A percentile compares a stretch with the other conserved stretches of the same genome.
Evolutionary conservation across 2,113 vertebrate genomes (phyloP).

Genomic region (Calidris pugnax): DNA sequence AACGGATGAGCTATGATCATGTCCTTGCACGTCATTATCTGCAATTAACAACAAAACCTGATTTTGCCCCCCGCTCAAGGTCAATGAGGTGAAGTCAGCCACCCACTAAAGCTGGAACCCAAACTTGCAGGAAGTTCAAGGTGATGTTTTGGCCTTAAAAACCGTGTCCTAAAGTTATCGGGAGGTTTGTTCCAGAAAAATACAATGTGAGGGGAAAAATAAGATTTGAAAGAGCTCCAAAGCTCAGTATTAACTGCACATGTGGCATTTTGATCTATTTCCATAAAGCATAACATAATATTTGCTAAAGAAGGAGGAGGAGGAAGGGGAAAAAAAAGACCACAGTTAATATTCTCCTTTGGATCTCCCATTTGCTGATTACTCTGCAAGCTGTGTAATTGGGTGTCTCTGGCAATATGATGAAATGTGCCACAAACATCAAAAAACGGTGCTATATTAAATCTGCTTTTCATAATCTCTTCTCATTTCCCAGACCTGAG

Average conservation of each 20-base stretch:
- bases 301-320: constrained; percentile 59
- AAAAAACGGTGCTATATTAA: constrained; percentile 66
- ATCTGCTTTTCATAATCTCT: constrained; percentile 74
- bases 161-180: constrained; percentile 13
- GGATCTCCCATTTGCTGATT: constrained; percentile 66
- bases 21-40: neutral
- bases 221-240: constrained; percentile 57
- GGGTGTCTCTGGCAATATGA: constrained; percentile 62
- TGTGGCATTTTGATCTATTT: constrained; percentile 66
- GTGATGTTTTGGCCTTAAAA: constrained; percentile 21
- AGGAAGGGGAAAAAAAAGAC: constrained; percentile 3
- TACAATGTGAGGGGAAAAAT: constrained; percentile 57
- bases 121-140: constrained; percentile 43
- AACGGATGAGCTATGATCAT: neutral
- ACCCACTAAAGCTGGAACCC: neutral
- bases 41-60: neutral
- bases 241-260: constrained; percentile 60
- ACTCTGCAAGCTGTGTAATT: constrained; percentile 70
- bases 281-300: constrained; percentile 68
- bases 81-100: neutral
- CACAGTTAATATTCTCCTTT: constrained; percentile 55
- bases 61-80: neutral
- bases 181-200: constrained; percentile 66
- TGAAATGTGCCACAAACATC: constrained; percentile 74
- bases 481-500: constrained; percentile 71